Evolutionary conservation across 2,797 vertebrate genomes (phyloP).

Genomic region (Trachops cirrhosus): DNA sequence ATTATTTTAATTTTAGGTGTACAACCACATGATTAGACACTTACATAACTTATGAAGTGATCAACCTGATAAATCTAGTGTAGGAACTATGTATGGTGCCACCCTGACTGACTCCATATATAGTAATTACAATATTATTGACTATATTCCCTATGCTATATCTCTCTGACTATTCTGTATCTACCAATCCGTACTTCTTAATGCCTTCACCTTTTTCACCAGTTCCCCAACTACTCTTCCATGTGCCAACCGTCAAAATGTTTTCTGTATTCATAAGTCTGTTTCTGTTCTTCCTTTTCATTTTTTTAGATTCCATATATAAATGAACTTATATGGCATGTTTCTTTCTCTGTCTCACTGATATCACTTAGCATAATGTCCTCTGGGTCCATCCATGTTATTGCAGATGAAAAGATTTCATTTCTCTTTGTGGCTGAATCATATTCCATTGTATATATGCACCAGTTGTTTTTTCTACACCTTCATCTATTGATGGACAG

Average conservation of each 20-base stretch:
- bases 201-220: background rate
- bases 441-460: background rate
- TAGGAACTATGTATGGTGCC: too few species aligned
- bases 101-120: background rate
- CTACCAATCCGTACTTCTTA: background rate
- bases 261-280: background rate
- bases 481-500: background rate
- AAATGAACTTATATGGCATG: background rate
- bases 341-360: background rate
- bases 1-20: background rate
- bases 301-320: background rate
- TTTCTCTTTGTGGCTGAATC: background rate
- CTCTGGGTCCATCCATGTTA: background rate
- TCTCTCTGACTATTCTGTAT: background rate
- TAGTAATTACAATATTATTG: background rate
- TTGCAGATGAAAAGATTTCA: background rate
- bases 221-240: background rate
- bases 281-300: background rate
- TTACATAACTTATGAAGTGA: background rate
- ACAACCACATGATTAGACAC: background rate
- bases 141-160: background rate
- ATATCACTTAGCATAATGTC: background rate
- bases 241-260: background rate
- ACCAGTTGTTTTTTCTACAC: background rate
- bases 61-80: background rate